Evolutionary conservation across 2,797 vertebrate species (phyloP), one percentile per base, ranked within the genome.

Genomic region (Decapterus maruadsi): DNA sequence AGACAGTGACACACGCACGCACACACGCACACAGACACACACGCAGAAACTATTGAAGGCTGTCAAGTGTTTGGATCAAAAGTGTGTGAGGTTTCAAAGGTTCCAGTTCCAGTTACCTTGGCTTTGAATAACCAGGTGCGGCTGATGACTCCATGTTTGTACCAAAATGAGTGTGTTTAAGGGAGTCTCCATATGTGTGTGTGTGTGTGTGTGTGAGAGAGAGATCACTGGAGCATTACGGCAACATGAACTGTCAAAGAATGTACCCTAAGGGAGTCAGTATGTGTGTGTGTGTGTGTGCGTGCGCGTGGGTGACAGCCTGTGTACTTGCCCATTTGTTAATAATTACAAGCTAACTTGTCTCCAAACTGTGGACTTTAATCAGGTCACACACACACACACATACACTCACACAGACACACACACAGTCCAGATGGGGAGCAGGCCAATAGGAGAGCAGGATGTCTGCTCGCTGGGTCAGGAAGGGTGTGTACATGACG

Each of bases 311-410:
- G 61, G 76, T 82, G 78, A 88, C 74, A 53, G 54, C 78, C 74
- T 80, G 38, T 87, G 83, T 81, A 83, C 62, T 82, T 75, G 48
- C 64, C 74, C 86, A 86, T 93, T 92, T 92, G 92, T 94, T 94
- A 93, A 94, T 94, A 90, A 93, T 94, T 93, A 92, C 89, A 93
- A 88, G 82, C 76, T 76, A 84, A 87, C 85, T 84, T 86, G 81
- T 92, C 84, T 88, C 83, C 83, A 80, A 77, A 85, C 77, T 86
- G 74, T 90, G 90, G 89, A 93, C 90, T 93, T 93, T 90, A 87
- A 88, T 90, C 90, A 88, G 84, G 78, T 83, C 87, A 68, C 75
- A 63, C 78, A 72, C 75, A 74, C 77, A 75, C 60, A 42, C 1
- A 42, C 11, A 42, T 8, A 34, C 59, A 43, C 69, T 55, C 53